Base-by-base conservation (phyloP, 2,797 vertebrate species). In the Megalops cyprinoides region DNA sequence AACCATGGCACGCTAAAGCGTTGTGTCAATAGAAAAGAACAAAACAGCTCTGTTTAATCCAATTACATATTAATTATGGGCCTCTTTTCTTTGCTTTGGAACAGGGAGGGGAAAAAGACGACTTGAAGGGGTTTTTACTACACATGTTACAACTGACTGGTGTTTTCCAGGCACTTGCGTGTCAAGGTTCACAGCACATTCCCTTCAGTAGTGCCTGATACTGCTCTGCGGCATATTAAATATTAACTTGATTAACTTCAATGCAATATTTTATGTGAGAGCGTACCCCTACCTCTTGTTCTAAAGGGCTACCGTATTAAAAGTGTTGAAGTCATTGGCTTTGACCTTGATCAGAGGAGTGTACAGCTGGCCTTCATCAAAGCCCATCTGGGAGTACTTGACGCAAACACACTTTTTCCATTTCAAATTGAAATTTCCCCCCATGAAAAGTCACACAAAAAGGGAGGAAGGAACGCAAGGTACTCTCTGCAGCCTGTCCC, bases 281-380 rank as follows among this genome's bases (percentile, higher is more conserved):
- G 75, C 81, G 78, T 71, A 87, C 81, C 81, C 44, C 82, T 75
- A 82, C 82, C n/a, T 79, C 87, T 62, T n/a, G 25, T 69, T 77
- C 62, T 46, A 71, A 87, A 83, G 84, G 88, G 92, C 92, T 94
- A 93, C 92, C 89, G 92, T 93, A 87, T 78, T 86, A 88, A 87
- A 90, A 90, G 88, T 87, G 90, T 86, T 90, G 89, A 89, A 91
- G 90, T 86, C 89, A 86, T 83, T 84, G 87, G 87, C 88, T 88
- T 83, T 84, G 87, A 91, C 88, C 90, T 90, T 87, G 86, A 91
- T 92, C 88, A 86, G 88, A 85, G 83, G 77, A 44, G 87, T 83
- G 87, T 85, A 83, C 92, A 94, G 93, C 93, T 93, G 93, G 90
- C 82, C 88, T 90, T 90, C 91, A 91, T 91, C 91, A 91, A 20